Evolutionary conservation across 2,113 vertebrate genomes (phyloP), one percentile per base, ranked within the genome.

Genomic region (Clarias gariepinus): DNA sequence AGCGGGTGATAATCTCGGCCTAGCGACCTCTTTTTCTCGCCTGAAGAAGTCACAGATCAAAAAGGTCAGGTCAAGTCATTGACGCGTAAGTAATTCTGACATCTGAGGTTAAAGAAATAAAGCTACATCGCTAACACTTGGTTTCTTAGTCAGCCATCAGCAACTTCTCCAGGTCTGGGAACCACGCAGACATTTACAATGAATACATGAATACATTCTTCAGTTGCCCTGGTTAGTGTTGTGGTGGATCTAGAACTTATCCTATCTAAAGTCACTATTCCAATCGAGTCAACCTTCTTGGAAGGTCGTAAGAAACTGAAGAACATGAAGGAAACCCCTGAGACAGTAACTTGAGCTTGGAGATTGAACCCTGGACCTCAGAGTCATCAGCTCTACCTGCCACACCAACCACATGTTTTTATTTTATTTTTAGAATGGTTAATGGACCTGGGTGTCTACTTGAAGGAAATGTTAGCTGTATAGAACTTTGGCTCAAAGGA

Each of bases 1-100:
- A 96, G 92, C 2, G 95, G 96, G 90, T 96, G 96, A 91, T 96
- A 96, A 92, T 96, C 96, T 84, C 95, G 94, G 74, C 96, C 96
- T 52, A 96, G 36, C 8, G 96, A 96, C 78, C 94, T 93, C 85
- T 94, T 96, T 89, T 93, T 95, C 90, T 96, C 96, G 90, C 93
- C 96, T 96, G 88, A n/a, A 86, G 63, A 69, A 71, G 88, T 81
- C 30, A 89, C 81, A 88, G 68, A 58, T 64, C 33, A 84, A 84
- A 84, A 76, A 57, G 74, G 63, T 69, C 81, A 82, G 53, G 90
- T 28, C 64, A 23, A 25, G 30, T n/a, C 53, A 23, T 71, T 76
- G 19, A 16, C 15, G 13, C 18, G 16, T 3, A 55, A 47, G 11
- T 74, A 12, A 53, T 53, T 77, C 47, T 41, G 41, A 76, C 41